These are phyloP conservation scores for Microplitis mediator DNA, from an alignment of 1,140 invertebrate species.

Conservation along the genomic window DNA sequence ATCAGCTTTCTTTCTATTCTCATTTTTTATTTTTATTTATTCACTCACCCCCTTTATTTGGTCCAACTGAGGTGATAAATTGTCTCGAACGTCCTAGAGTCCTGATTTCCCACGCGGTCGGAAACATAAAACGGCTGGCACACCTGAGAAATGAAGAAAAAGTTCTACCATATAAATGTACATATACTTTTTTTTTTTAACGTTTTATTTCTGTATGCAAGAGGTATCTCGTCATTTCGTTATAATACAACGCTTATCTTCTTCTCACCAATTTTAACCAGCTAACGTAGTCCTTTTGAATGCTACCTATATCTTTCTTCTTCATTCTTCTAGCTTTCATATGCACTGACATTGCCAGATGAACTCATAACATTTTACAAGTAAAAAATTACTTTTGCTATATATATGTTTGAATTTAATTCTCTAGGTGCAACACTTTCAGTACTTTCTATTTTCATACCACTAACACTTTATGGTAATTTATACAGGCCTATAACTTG, in stretches of 20 bases:
- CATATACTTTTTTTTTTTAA: neutral
- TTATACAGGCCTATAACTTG: neutral
- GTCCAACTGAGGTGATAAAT: neutral
- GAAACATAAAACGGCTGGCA: neutral
- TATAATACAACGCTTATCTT: neutral
- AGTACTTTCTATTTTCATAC: constrained; percentile 14
- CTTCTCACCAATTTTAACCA: neutral
- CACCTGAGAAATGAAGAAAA: neutral
- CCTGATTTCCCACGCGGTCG: constrained; percentile 9
- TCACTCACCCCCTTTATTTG: neutral
- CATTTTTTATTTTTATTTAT: neutral
- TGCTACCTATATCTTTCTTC: too few species aligned
- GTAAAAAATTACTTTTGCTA: constrained; percentile 14
- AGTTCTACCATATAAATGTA: neutral
- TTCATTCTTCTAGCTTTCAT: neutral
- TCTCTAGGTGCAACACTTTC: constrained; percentile 20
- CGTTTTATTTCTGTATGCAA: neutral
- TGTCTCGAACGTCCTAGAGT: neutral
- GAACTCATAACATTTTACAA: constrained; percentile 38
- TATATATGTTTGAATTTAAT: constrained; percentile 46
- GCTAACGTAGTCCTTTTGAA: neutral
- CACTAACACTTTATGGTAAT: constrained; percentile 15
- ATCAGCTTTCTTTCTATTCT: neutral
- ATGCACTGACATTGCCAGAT: constrained; percentile 10
- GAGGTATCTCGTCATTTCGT: neutral